Percentiles rank a stretch among this genome's conserved stretches.
Conservation (phyloP, 2,888 invertebrate species). For the Netelia inedita region DNA sequence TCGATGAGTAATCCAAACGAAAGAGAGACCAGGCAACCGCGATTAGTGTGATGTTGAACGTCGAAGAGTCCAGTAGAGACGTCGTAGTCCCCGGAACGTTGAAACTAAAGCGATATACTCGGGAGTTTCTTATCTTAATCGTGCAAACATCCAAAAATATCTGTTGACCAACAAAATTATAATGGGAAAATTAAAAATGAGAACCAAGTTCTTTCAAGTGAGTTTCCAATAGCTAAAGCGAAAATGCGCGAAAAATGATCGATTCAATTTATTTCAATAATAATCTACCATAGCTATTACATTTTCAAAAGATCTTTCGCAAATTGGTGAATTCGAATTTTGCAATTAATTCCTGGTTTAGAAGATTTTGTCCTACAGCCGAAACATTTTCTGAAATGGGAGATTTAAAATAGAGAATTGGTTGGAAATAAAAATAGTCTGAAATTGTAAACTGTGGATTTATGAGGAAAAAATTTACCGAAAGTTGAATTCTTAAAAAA, state of each 20-base stretch:
- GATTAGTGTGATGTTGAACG: conserved; percentile 55
- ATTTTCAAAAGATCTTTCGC: conserved; percentile 10
- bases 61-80: conserved; percentile 23
- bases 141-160: neutral
- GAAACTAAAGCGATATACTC: neutral
- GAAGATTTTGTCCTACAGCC: no score
- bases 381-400: no score
- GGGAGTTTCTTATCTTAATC: neutral
- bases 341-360: no score
- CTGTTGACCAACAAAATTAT: conserved; percentile 9
- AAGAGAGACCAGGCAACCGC: conserved; percentile 33
- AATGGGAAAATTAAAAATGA: conserved; percentile 72
- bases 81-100: conserved; percentile 5
- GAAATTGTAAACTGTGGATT: no score
- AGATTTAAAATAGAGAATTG: no score
- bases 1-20: conserved; percentile 60
- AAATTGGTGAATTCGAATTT: no score
- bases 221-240: conserved; percentile 40
- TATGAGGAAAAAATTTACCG: no score
- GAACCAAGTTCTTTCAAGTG: conserved; percentile 68
- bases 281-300: neutral
- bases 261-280: conserved; percentile 7
- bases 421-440: no score
- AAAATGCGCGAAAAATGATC: neutral
- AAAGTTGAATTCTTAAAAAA: no score